phyloP scores from a whole-genome alignment of 1,140 invertebrate species.

The Anastatus disparis region DNA sequence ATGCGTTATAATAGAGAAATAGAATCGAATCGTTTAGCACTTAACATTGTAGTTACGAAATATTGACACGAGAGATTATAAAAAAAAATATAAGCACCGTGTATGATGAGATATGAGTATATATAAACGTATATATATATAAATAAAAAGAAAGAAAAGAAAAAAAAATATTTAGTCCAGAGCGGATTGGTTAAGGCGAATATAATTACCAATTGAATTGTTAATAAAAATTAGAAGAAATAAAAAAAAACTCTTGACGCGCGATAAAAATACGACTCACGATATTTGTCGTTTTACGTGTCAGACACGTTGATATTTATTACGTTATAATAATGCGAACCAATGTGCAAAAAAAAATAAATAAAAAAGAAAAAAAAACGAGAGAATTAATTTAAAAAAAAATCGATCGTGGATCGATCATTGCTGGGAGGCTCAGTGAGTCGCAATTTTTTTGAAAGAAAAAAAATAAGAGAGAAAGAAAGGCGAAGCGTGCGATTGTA shows the following conservation, averaged over 20 bases:
- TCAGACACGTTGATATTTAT: neutral
- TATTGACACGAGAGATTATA: no score
- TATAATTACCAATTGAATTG: neutral
- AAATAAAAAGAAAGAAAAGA: no score
- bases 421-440: conserved; percentile 8
- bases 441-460: no score
- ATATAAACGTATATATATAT: no score
- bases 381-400: neutral
- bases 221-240: neutral
- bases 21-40: no score
- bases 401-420: conserved; percentile 40
- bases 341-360: neutral
- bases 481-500: conserved; percentile 19
- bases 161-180: neutral
- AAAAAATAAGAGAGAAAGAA: no score
- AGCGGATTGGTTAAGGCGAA: neutral
- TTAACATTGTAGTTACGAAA: no score
- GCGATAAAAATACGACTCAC: neutral
- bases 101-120: no score
- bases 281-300: neutral
- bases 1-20: no score
- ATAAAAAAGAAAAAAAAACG: conserved; percentile 25
- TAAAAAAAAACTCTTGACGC: neutral
- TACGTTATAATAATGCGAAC: conserved; percentile 1
- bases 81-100: no score